phyloP scores from a whole-genome alignment of 2,113 vertebrate genomes.

The Dendropsophus ebraccatus region DNA sequence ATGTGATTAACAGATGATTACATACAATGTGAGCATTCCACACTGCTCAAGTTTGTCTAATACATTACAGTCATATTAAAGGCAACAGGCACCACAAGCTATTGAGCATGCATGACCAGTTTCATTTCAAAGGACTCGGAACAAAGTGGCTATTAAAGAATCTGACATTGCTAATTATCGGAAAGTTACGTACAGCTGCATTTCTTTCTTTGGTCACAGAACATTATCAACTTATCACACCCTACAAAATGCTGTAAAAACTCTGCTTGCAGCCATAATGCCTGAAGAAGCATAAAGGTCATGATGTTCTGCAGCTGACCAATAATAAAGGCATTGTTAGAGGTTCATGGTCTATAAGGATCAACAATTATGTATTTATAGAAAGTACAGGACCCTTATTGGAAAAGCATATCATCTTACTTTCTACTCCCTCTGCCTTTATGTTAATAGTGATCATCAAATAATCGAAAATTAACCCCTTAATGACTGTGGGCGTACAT shows the following conservation, averaged over 20 bases:
- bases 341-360: neutral
- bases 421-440: too few species aligned
- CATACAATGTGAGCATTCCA: neutral
- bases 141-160: constrained; percentile 23
- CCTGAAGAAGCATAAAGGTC: neutral
- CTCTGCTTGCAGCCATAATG: constrained; percentile 4
- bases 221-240: constrained; percentile 30
- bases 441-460: too few species aligned
- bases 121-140: neutral
- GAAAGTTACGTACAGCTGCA: neutral
- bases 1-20: constrained; percentile 8
- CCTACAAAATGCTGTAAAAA: constrained; percentile 7
- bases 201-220: constrained; percentile 32
- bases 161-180: neutral
- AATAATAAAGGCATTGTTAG: neutral
- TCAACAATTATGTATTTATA: too few species aligned
- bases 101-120: constrained; percentile 24
- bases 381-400: too few species aligned
- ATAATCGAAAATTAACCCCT: too few species aligned
- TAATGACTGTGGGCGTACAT: too few species aligned
- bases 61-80: neutral
- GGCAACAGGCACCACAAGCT: neutral
- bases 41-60: neutral
- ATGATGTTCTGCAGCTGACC: neutral
- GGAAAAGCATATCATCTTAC: too few species aligned